Conservation (phyloP, 1,140 invertebrate species). For the Paraescarpia echinospica region DNA sequence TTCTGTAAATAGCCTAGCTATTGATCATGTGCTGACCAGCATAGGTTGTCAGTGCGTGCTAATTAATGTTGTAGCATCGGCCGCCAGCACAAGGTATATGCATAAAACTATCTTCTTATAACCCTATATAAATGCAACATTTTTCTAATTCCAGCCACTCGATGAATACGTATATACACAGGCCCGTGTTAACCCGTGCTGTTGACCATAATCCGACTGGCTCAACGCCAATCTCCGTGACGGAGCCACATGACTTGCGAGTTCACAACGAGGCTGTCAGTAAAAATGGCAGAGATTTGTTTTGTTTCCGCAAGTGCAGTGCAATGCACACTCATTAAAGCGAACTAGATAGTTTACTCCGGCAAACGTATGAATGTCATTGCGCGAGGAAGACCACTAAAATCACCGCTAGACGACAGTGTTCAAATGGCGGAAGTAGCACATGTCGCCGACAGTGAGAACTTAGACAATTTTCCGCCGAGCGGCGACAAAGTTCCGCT, state of each 20-base stretch:
- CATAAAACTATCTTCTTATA: too few relatives aligned
- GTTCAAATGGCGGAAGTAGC: not conserved
- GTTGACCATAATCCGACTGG: not conserved
- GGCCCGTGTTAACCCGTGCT: not conserved
- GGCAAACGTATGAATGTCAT: not conserved
- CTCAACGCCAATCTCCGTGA: not conserved
- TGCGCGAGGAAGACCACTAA: not conserved
- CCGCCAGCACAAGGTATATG: too few relatives aligned
- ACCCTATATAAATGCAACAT: too few relatives aligned
- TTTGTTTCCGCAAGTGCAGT: not conserved
- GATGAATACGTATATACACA: too few relatives aligned
- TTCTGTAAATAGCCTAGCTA: too few relatives aligned
- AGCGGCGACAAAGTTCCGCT: not conserved
- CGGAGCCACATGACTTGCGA: not conserved
- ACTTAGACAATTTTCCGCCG: not conserved
- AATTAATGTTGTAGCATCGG: too few relatives aligned
- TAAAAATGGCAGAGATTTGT: not conserved
- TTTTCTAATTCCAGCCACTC: too few relatives aligned
- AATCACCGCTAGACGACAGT: not conserved
- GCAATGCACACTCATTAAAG: not conserved
- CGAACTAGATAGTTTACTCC: not conserved
- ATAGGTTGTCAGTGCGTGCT: too few relatives aligned
- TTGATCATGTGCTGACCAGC: too few relatives aligned
- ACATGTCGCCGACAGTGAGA: not conserved
- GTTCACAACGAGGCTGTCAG: not conserved